Evolutionary conservation across 2,888 invertebrate genomes (phyloP), one percentile per base, ranked within the genome.

Genomic region (Coenonympha arcania): DNA sequence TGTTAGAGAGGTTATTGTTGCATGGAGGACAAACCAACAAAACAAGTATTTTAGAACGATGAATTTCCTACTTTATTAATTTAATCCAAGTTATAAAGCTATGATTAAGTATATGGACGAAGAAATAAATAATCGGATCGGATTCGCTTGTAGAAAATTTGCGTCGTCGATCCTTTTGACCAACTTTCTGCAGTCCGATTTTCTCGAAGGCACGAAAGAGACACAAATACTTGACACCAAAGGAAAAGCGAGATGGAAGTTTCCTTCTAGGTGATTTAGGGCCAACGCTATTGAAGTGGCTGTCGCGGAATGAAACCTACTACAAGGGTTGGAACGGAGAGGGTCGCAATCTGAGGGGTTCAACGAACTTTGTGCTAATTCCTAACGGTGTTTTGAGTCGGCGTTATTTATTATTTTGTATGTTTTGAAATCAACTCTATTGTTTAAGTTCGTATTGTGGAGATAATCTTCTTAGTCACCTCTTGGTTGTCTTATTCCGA

Each of bases 361-460:
- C 77, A 59, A 54, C 65, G 73, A 81, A 67, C 82, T 74, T 69
- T 71, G 72, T 64, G 67, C 75, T 73, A 76, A 75, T 75, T 73
- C 66, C 60, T 64, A 58, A 55, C 52, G 49, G 28, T 50, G 51
- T 44, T 52, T 36, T 49, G 28, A 36, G 22, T 34, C 43, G n/a
- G 9, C 46, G 41, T 40, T 36, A 39, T 41, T 19, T 43, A 30
- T 20, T 11, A 20, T 33, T 33, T 39, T 13, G 6, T 24, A 13
- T 13, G 42, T 31, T 31, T 42, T 31, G 19, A 15, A 4, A 8
- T 42, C 26, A 22, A 20, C 13, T 6, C n/a, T 19, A 28, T 41
- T 28, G 28, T 26, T 15, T 16, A 13, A 37, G 13, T 6, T n/a
- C 6, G 11, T 19, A 37, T 22, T 20, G 19, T 37, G n/a, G 4